These are phyloP conservation scores for Hybognathus amarus DNA, from an alignment of 2,797 vertebrate genomes.

Conservation along the genomic window DNA sequence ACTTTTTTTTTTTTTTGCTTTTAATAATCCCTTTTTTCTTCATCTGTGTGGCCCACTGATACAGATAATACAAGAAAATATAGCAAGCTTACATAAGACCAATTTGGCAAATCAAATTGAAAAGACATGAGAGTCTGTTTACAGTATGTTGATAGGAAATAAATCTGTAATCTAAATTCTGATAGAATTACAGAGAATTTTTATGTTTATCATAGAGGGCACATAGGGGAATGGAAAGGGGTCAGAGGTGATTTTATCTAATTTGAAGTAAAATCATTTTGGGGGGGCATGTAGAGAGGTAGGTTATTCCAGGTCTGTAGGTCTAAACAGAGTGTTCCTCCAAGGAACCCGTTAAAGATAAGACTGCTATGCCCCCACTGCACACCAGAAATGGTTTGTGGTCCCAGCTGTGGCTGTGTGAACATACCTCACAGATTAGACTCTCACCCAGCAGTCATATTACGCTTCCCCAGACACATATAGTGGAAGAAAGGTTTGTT, in stretches of 20 bases:
- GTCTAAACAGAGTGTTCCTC: conserved; percentile 17
- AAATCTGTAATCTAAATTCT: conserved; percentile 14
- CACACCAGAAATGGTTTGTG: conserved; percentile 62
- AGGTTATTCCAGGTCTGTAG: conserved; percentile 19
- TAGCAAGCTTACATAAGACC: conserved; percentile 9
- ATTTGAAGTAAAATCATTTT: conserved; percentile 15
- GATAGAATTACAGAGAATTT: conserved; percentile 18
- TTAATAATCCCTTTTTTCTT: conserved; percentile 50
- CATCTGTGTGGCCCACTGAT: conserved; percentile 48
- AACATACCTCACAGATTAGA: conserved; percentile 64
- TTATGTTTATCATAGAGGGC: not conserved
- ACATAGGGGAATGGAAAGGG: not conserved
- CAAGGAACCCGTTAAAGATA: conserved; percentile 57
- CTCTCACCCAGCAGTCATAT: conserved; percentile 49
- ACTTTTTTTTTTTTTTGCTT: not conserved
- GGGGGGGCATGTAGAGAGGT: not conserved
- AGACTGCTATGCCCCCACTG: conserved; percentile 60
- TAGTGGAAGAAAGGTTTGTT: not conserved
- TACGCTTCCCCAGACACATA: not conserved
- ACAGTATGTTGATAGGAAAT: conserved; percentile 9
- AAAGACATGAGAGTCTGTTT: conserved; percentile 1
- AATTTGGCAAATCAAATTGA: not conserved
- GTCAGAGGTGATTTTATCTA: conserved; percentile 17
- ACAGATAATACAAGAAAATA: not conserved
- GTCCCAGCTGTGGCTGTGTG: conserved; percentile 46